Percentiles rank a stretch among this genome's conserved stretches.
phyloP scores from a whole-genome alignment of 2,797 vertebrate species.

The Aphelocoma californica region DNA sequence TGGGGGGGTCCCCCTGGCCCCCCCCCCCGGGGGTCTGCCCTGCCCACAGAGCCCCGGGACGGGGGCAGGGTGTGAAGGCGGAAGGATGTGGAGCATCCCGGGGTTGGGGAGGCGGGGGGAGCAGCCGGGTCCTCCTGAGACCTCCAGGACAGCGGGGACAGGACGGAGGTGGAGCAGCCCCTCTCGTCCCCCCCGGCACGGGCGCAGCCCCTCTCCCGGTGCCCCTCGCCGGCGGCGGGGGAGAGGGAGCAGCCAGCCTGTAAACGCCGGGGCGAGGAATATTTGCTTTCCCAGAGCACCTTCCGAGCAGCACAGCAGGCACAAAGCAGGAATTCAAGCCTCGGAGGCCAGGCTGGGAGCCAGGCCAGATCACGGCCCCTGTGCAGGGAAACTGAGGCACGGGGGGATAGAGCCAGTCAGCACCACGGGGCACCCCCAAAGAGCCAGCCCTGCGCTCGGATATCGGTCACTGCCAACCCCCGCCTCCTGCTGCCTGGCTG shows the following conservation, averaged over 20 bases:
- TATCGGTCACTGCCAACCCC: neutral
- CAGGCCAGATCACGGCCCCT: neutral
- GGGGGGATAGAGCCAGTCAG: rapidly evolving
- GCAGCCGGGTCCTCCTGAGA: neutral
- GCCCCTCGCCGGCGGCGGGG: neutral
- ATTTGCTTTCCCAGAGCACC: conserved; percentile 65
- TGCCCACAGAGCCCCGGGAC: neutral
- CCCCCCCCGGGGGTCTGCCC: neutral
- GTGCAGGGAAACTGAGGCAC: conserved; percentile 49
- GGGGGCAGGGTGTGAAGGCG: rapidly evolving
- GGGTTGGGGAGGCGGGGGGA: rapidly evolving
- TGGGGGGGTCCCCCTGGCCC: rapidly evolving
- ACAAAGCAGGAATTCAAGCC: conserved; percentile 52
- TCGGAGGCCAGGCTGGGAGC: neutral
- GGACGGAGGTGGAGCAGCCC: neutral
- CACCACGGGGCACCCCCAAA: neutral
- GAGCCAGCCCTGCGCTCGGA: neutral
- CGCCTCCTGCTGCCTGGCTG: neutral
- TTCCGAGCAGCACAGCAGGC: neutral
- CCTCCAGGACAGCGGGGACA: neutral
- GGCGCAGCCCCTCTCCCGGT: neutral
- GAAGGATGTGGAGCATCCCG: neutral
- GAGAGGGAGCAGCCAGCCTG: neutral
- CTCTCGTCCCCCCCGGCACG: neutral
- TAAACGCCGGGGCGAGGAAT: neutral